Evolutionary conservation across 2,888 invertebrate genomes (phyloP), one percentile per base, ranked within the genome.

Genomic region (Phytoseiulus persimilis): DNA sequence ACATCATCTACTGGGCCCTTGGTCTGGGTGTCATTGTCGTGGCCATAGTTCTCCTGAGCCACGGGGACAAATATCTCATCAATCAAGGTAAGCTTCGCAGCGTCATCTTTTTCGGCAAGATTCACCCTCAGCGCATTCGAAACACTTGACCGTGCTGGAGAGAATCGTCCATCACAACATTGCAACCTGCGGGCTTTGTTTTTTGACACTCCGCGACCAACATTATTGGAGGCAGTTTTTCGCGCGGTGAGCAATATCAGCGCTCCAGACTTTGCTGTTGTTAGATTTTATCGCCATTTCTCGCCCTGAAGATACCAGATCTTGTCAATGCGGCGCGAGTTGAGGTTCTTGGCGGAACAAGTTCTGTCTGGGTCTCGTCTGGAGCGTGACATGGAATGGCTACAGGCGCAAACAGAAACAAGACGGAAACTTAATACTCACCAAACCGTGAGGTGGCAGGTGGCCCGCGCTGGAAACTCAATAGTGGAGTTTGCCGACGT

Each of bases 1-100:
- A 87, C 33, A 33, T 87, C 32, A 5, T 87, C 6, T 87, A 87
- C 33, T 87, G 87, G 87, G 39, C 45, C 28, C 87, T 87, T 6
- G 87, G 87, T n/a, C 39, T 87, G 5, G 28, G 32, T 87, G 87
- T 87, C 32, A 87, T 87, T 33, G 87, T 31, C 32, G 39, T 33
- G 45, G 87, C 87, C 28, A 33, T 87, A 28, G 45, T 87, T 3
- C 45, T 33, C 33, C 87, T 87, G n/a, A 87, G 39, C 31, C 32
- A 87, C 18, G 87, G 87, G 32, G 87, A 87, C 45, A 33, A 87
- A 87, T 87, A 87, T 45, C 87, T 87, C 87, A 45, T 87, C 32
- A 31, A 87, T 87, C 87, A 87, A 87, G 87, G 87, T 87, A 33
- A 87, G 87, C 33, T 65, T 65, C 65, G 65, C 14, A 23, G 65